Base-by-base conservation (phyloP, 1,140 invertebrate genomes). In the Eciton burchellii region DNA sequence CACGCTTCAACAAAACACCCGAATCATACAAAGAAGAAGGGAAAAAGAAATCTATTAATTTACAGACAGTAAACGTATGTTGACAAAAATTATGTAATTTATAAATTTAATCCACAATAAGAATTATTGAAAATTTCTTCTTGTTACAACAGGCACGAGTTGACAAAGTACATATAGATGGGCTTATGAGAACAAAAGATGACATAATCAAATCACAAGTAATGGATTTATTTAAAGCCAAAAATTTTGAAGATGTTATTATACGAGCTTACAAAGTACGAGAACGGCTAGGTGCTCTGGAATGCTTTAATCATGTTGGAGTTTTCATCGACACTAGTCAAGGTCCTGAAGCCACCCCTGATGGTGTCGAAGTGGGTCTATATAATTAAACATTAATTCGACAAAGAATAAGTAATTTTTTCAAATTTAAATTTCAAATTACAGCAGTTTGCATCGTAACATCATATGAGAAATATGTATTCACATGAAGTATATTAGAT, bases 271-370 rank as follows among this genome's bases (percentile, higher is more conserved):
- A 96, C 81, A 95, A 94, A 92, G 97, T 97, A 0, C 95, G 96
- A 65, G 93, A 94, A 14, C 96, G 96, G 82, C 94, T 99, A 56
- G 96, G 97, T 88, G 95, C 95, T 29, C 94, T 98, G 63, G 97
- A 97, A 35, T 97, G 97, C 90, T 99, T 99, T 91, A 96, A 96
- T 86, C 96, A 96, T 87, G 96, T 99, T 73, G 95, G 95, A 14
- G 95, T 98, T 43, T 95, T 95, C 83, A 97, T 99, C 83, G 98
- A 99, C 91, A 97, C 97, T n/a, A 97, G 96, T 84, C 95, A 95
- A 90, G 96, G 96, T 21, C 95, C 95, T 9, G 95, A 95, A 84
- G 94, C 97, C 12, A 95, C 96, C 24, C 95, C 95, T 19, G 95
- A 97, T 91, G 97, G 97, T 45, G 96, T 98, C 81, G 97, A 98